phyloP scores from a whole-genome alignment of 2,888 invertebrate genomes.

The Cheilosia pagana region DNA sequence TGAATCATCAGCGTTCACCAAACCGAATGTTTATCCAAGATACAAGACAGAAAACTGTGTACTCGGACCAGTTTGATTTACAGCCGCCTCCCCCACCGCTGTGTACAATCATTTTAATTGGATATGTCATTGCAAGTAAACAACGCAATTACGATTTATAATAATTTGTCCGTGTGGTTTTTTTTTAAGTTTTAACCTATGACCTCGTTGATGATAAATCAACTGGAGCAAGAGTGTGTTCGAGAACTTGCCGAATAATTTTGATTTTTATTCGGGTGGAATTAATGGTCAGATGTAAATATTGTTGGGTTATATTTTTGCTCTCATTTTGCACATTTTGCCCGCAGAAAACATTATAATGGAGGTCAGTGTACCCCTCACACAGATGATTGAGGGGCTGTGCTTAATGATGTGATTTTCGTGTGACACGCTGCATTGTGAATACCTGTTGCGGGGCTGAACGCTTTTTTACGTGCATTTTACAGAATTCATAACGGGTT shows the following conservation, averaged over 20 bases:
- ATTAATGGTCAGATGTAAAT: background rate
- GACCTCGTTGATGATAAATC: constrained; percentile 1
- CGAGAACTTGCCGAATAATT: constrained; percentile 13
- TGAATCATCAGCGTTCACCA: constrained; percentile 53
- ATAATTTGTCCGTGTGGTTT: background rate
- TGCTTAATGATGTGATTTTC: background rate
- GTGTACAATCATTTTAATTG: constrained; percentile 24
- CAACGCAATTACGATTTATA: constrained; percentile 30
- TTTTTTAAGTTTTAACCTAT: constrained; percentile 9
- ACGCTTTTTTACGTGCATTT: constrained; percentile 2
- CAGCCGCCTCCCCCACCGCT: constrained; percentile 15
- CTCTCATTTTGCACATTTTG: background rate
- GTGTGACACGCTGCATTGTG: background rate
- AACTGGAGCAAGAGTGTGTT: background rate
- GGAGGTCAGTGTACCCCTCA: constrained; percentile 42
- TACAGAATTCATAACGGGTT: constrained; percentile 6
- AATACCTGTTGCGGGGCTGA: constrained; percentile 3
- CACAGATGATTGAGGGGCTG: constrained; percentile 6
- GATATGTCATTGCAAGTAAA: constrained; percentile 30
- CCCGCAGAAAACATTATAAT: background rate
- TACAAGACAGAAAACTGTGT: constrained; percentile 24
- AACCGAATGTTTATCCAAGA: constrained; percentile 31
- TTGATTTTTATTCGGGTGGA: background rate
- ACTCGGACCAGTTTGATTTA: constrained; percentile 13
- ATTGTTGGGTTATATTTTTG: constrained; percentile 4